These are phyloP conservation scores for Magallana nippona DNA, from an alignment of 2,888 invertebrate species.

Conservation along the genomic window DNA sequence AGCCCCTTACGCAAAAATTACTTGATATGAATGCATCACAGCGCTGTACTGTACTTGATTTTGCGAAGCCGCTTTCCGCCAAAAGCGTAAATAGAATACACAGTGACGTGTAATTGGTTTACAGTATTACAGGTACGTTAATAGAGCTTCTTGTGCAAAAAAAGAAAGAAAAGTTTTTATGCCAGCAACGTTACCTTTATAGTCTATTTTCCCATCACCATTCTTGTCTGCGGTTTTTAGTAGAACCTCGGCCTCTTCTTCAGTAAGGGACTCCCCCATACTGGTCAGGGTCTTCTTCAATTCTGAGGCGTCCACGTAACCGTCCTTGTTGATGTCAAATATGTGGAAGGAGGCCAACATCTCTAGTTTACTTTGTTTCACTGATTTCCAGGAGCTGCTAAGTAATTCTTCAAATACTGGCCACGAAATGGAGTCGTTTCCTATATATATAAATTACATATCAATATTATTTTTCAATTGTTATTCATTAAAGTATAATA, in stretches of 20 bases:
- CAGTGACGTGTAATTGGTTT: too few relatives aligned
- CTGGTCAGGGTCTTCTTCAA: conserved; percentile 4
- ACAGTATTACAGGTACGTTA: too few relatives aligned
- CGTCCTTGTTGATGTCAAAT: conserved; percentile 41
- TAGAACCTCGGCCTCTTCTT: conserved; percentile 5
- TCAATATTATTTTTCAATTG: background rate
- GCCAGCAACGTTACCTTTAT: conserved; percentile 35
- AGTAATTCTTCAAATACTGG: conserved; percentile 28
- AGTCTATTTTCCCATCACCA: conserved; percentile 39
- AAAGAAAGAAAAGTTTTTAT: too few relatives aligned
- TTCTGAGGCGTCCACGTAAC: conserved; percentile 27
- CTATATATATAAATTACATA: background rate
- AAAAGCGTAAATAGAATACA: background rate
- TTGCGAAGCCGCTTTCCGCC: background rate
- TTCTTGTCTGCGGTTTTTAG: conserved; percentile 34
- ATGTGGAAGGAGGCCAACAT: conserved; percentile 39
- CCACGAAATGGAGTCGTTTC: background rate
- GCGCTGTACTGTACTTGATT: too few relatives aligned
- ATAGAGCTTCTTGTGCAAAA: too few relatives aligned
- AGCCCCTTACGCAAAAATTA: too few relatives aligned
- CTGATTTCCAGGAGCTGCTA: conserved; percentile 28
- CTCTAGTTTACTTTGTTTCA: conserved; percentile 19
- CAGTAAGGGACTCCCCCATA: conserved; percentile 22
- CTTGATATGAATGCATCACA: too few relatives aligned
- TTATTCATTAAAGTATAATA: too few relatives aligned